Conservation (phyloP, 2,797 vertebrate genomes). For the Toxotes lorentzi region DNA sequence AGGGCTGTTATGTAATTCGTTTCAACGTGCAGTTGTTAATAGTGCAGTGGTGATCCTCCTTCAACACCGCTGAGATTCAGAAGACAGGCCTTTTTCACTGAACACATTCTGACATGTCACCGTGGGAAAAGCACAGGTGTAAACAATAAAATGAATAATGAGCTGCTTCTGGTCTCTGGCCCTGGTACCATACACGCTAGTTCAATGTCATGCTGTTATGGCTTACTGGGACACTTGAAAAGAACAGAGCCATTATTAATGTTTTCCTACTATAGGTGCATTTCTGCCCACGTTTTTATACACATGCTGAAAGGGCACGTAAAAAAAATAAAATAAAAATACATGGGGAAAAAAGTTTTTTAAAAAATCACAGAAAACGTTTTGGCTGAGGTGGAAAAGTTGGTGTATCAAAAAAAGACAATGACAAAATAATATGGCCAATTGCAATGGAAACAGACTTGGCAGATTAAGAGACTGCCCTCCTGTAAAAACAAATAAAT, state of each 20-base stretch:
- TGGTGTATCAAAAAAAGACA: no score
- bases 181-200: neutral
- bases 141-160: neutral
- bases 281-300: neutral
- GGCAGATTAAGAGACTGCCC: no score
- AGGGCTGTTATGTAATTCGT: neutral
- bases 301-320: no score
- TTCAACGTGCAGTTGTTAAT: neutral
- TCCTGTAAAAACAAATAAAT: no score
- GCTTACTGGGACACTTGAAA: neutral
- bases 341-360: no score
- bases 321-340: no score
- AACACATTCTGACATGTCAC: neutral
- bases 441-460: no score
- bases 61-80: neutral
- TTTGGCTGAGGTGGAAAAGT: no score
- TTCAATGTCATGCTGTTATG: neutral
- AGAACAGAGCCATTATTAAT: neutral
- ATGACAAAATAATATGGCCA: no score
- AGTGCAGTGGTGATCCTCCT: neutral
- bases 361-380: no score
- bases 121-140: neutral
- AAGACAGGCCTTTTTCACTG: neutral
- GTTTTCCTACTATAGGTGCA: neutral
- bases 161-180: neutral